Conservation (phyloP, 2,113 vertebrate species). For the Vimba vimba region DNA sequence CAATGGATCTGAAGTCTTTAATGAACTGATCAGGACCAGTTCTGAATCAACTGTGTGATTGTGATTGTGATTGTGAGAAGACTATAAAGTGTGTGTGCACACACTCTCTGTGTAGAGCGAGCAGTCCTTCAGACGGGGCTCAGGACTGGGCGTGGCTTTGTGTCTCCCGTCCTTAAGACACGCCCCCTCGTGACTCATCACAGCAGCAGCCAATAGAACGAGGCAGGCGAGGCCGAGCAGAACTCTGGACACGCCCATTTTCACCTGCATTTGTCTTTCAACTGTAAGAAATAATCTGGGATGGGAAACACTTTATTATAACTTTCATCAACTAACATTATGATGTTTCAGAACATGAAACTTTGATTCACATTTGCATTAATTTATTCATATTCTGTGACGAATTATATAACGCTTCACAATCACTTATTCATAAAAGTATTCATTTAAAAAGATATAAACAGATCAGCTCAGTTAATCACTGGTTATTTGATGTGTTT, state of each 20-base stretch:
- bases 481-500: not conserved
- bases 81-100: slow-evolving; percentile 59
- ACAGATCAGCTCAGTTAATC: not conserved
- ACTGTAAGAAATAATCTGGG: slow-evolving; percentile 39
- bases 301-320: not conserved
- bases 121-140: slow-evolving; percentile 68
- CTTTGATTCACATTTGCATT: not conserved
- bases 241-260: slow-evolving; percentile 66
- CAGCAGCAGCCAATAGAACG: slow-evolving; percentile 58
- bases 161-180: slow-evolving; percentile 74
- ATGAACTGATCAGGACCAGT: not conserved
- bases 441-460: not conserved
- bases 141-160: slow-evolving; percentile 70
- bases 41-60: not conserved
- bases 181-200: slow-evolving; percentile 62
- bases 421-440: not conserved
- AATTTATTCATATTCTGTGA: not conserved
- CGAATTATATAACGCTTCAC: no score
- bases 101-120: slow-evolving; percentile 76
- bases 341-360: not conserved
- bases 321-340: not conserved
- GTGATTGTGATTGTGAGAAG: not conserved
- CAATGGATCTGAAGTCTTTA: no score
- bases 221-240: slow-evolving; percentile 60
- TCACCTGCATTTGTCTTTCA: slow-evolving; percentile 21